phyloP scores from a whole-genome alignment of 2,113 vertebrate species.

The Myotis brandtii region DNA sequence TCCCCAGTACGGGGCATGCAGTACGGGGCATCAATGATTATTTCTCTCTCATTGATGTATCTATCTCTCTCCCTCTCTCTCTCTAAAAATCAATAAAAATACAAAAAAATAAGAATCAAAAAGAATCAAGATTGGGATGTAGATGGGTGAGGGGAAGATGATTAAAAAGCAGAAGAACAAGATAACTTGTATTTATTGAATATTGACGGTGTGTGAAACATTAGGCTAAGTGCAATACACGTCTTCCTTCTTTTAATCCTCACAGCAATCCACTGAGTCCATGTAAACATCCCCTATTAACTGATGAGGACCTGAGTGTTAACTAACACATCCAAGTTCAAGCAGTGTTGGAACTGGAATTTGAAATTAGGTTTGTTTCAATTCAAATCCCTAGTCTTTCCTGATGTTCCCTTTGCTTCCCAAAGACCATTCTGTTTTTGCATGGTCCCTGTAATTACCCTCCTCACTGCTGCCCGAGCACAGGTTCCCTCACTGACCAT shows the following conservation, averaged over 20 bases:
- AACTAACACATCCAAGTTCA: neutral
- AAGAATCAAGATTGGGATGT: neutral
- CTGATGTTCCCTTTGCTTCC: neutral
- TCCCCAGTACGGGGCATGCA: no score
- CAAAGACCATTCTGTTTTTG: neutral
- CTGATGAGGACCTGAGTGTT: neutral
- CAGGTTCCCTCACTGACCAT: no score
- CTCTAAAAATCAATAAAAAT: no score
- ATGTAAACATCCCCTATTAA: neutral
- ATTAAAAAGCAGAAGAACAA: neutral
- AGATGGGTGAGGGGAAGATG: neutral
- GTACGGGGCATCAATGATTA: no score
- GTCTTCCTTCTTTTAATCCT: neutral
- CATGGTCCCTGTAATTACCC: neutral
- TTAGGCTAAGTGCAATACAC: neutral
- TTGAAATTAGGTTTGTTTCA: neutral
- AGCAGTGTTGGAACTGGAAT: neutral
- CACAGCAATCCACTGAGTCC: neutral
- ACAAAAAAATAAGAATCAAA: neutral
- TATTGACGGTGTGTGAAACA: neutral
- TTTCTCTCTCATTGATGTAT: no score
- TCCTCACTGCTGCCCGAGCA: neutral
- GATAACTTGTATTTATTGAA: neutral
- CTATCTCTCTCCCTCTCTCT: no score
- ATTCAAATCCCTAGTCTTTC: neutral